Percentiles rank a stretch among this genome's conserved stretches.
These are phyloP conservation scores for Notospermus geniculatus DNA, from an alignment of 1,140 invertebrate genomes.

Conservation along the genomic window DNA sequence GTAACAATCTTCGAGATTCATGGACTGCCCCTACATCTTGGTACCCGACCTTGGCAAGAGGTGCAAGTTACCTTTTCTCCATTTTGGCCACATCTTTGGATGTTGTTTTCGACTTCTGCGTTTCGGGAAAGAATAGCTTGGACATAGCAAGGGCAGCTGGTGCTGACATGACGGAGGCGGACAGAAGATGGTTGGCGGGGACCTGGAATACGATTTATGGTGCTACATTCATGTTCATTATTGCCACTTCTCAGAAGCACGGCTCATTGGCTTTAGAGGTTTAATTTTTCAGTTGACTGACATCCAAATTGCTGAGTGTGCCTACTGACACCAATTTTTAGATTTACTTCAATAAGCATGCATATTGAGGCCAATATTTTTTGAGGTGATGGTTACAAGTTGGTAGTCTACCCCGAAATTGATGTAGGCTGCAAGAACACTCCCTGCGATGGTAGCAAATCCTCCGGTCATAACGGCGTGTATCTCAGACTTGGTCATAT, in stretches of 20 bases:
- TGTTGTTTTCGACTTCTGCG: conserved; percentile 58
- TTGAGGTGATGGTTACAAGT: no score
- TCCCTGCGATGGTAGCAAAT: conserved; percentile 50
- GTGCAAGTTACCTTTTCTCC: conserved; percentile 25
- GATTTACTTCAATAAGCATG: no score
- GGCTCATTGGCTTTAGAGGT: no score
- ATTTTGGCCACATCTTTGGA: conserved; percentile 20
- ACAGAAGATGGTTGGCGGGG: conserved; percentile 64
- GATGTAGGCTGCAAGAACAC: conserved; percentile 40
- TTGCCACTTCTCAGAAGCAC: no score
- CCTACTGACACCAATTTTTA: no score
- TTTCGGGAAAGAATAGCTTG: conserved; percentile 90
- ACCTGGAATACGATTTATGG: conserved; percentile 37
- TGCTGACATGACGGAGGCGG: conserved; percentile 92
- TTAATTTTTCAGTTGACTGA: no score
- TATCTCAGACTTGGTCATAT: conserved; percentile 50
- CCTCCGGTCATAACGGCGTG: conserved; percentile 51
- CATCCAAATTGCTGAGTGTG: no score
- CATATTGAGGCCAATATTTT: no score
- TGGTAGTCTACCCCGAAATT: conserved; percentile 42
- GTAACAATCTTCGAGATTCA: no score
- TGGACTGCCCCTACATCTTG: no score
- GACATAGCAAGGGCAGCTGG: conserved; percentile 84
- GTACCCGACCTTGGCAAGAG: no score
- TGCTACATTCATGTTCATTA: no score